These are phyloP conservation scores for Tetragnatha montana DNA, from an alignment of 2,888 invertebrate genomes.

Conservation along the genomic window DNA sequence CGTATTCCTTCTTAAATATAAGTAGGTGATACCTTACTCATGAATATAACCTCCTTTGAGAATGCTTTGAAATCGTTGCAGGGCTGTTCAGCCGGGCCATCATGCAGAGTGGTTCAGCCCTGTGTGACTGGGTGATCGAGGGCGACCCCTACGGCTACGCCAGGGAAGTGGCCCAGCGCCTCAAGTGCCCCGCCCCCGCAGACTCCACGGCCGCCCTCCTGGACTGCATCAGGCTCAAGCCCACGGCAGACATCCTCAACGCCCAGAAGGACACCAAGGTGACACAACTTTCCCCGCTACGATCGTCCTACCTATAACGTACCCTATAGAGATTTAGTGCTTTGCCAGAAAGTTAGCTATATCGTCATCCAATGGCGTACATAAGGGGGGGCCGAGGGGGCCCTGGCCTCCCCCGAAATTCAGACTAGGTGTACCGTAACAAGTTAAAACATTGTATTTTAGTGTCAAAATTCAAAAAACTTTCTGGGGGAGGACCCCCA, in stretches of 20 bases:
- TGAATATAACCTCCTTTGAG: no score
- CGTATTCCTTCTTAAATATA: no score
- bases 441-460: no score
- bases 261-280: conserved; percentile 73
- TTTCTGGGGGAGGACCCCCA: no score
- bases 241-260: conserved; percentile 75
- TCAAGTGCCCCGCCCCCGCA: conserved; percentile 70
- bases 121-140: conserved; percentile 73
- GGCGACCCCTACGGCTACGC: conserved; percentile 70
- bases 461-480: no score
- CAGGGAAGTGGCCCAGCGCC: conserved; percentile 63
- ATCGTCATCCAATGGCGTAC: neutral
- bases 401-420: no score
- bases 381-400: no score
- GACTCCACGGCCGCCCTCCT: conserved; percentile 73
- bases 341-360: neutral
- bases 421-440: no score
- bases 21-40: no score
- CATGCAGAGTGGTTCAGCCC: conserved; percentile 77
- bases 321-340: neutral
- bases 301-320: no score
- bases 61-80: conserved; percentile 6
- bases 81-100: conserved; percentile 77
- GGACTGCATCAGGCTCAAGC: conserved; percentile 75
- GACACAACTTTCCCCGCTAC: no score